Conservation (phyloP, 2,113 vertebrate genomes). For the Gasterosteus nipponicus region DNA sequence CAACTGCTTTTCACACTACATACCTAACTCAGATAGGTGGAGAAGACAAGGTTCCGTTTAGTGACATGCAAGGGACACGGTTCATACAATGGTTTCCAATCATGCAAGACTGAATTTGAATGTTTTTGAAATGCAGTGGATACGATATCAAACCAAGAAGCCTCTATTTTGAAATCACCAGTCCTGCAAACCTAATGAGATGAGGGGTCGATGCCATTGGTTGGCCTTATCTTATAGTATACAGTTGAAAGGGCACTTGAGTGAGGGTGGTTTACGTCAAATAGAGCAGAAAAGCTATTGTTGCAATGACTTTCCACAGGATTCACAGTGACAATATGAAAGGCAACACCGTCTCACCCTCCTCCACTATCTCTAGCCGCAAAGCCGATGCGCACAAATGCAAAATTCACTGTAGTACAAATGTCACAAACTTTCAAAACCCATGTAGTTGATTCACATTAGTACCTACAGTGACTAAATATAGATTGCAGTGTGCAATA, state of each 20-base stretch:
- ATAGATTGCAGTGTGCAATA: slow-evolving; percentile 47
- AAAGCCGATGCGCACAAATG: slow-evolving; percentile 28
- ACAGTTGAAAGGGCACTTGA: slow-evolving; percentile 12
- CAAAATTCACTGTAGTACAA: slow-evolving; percentile 20
- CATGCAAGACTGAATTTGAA: not conserved
- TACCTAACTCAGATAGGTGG: not conserved
- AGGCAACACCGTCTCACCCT: slow-evolving; percentile 13
- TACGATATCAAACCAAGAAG: slow-evolving; percentile 7
- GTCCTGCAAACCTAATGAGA: not conserved
- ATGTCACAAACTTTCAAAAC: slow-evolving; percentile 11
- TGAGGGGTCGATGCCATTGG: not conserved
- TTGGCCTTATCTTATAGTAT: not conserved
- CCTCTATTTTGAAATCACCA: slow-evolving; percentile 2
- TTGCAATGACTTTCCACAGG: slow-evolving; percentile 72
- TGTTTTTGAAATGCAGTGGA: slow-evolving; percentile 17
- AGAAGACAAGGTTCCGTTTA: not conserved
- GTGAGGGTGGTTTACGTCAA: slow-evolving; percentile 64
- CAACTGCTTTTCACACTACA: not conserved
- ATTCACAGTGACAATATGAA: slow-evolving; percentile 69
- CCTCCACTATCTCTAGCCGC: slow-evolving; percentile 19
- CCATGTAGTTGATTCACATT: slow-evolving; percentile 1
- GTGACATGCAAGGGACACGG: not conserved
- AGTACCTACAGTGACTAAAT: slow-evolving; percentile 31
- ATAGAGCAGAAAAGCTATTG: slow-evolving; percentile 74
- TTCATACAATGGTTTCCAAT: not conserved